Conservation (phyloP, 2,113 vertebrate genomes). For the Typhlomys cinereus region DNA sequence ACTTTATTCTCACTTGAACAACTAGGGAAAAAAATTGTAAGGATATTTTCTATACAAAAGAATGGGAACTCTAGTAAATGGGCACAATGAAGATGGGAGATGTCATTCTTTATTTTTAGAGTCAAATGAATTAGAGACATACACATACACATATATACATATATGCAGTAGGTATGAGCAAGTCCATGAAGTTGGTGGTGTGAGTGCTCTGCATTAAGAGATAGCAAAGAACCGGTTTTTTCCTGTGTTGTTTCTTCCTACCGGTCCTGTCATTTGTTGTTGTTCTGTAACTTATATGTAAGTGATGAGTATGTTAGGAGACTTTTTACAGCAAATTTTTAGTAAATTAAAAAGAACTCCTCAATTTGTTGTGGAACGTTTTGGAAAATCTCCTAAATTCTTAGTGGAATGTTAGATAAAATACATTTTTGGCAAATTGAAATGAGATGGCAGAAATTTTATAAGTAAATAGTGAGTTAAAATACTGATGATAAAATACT, state of each 20-base stretch:
- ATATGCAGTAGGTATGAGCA: neutral
- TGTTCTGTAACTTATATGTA: neutral
- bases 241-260: neutral
- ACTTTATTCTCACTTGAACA: neutral
- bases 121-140: neutral
- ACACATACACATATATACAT: neutral
- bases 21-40: neutral
- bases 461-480: neutral
- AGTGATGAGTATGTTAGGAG: neutral
- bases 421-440: neutral
- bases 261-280: neutral
- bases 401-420: neutral
- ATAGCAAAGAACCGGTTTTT: neutral
- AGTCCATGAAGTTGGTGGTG: neutral
- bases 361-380: slow-evolving; percentile 3
- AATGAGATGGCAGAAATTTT: neutral
- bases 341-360: neutral
- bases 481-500: slow-evolving; percentile 28
- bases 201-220: neutral
- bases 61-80: neutral
- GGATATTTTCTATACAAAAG: slow-evolving; percentile 13
- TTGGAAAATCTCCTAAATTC: neutral
- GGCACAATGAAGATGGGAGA: neutral
- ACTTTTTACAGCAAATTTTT: neutral
- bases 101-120: neutral